Evolutionary conservation across 1,140 invertebrate genomes (phyloP), one percentile per base, ranked within the genome.

Genomic region (Lepidurus arcticus): DNA sequence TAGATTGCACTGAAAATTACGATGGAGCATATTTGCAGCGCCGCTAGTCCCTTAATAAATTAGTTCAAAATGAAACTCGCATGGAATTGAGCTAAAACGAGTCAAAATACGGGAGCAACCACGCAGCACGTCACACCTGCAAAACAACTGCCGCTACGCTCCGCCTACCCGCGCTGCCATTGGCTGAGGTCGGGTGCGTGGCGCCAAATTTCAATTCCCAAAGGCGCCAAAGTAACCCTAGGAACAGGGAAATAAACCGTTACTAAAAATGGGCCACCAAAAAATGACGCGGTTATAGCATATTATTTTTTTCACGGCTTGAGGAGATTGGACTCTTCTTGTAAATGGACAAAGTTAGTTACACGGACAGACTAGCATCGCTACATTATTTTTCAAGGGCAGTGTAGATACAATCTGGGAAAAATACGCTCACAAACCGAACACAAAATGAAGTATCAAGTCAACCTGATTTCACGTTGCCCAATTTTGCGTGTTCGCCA

Each of bases 341-440:
- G 8, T 65, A 65, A 65, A 65, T 13, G 53, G 21, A 65, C 53
- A 21, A 65, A n/a, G 16, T 34, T 4, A 34, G 3, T 65, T 65
- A 65, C 53, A 65, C 16, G 53, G 53, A 65, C 53, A 65, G 53
- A 65, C 53, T 65, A 65, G 53, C 53, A 65, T 65, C 13, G 53
- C 53, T 65, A 65, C 53, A 65, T 65, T 65, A 65, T 9, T 65
- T 65, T 65, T 65, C 21, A 21, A 21, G 53, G 9, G 53, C 45
- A 47, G 13, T 16, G 53, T 65, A 65, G 34, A 65, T 16, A 65
- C 53, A 65, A 65, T 65, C 53, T 65, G 13, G 53, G 53, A 21
- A 65, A n/a, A 21, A 65, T n/a, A 21, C 53, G 53, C 53, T 7
- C 1, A 65, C 16, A 65, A 65, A 65, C 21, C 53, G 21, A 65